phyloP scores from a whole-genome alignment of 2,113 vertebrate genomes.

The Xenopus borealis region DNA sequence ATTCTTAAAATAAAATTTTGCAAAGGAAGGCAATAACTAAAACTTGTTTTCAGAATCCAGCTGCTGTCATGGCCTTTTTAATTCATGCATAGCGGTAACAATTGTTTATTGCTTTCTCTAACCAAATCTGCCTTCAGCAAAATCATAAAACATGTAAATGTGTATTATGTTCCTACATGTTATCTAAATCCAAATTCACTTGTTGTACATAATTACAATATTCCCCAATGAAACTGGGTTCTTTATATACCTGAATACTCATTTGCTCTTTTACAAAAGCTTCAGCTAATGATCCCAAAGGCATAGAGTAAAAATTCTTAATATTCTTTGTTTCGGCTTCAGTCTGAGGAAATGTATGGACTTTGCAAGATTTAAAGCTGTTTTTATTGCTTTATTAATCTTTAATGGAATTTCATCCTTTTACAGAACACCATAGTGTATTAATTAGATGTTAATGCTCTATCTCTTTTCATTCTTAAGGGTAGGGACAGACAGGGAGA shows the following conservation, averaged over 20 bases:
- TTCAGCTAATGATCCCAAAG: slow-evolving; percentile 22
- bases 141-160: background rate
- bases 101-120: background rate
- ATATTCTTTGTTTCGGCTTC: slow-evolving; percentile 5
- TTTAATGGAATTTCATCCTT: background rate
- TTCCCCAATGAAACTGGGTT: background rate
- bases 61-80: slow-evolving; percentile 20
- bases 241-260: slow-evolving; percentile 24
- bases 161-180: slow-evolving; percentile 17
- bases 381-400: background rate
- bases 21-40: background rate
- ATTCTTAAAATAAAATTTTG: too few species aligned
- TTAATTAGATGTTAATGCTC: background rate
- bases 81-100: slow-evolving; percentile 10
- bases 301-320: background rate
- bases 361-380: background rate
- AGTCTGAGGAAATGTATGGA: background rate
- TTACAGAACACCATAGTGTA: too few species aligned
- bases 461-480: background rate
- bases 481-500: too few species aligned
- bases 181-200: background rate
- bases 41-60: background rate
- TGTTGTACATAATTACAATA: background rate
- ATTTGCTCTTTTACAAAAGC: slow-evolving; percentile 10
- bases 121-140: background rate